Evolutionary conservation across 1,140 invertebrate species (phyloP).

Genomic region (Nasonia longicornis): DNA sequence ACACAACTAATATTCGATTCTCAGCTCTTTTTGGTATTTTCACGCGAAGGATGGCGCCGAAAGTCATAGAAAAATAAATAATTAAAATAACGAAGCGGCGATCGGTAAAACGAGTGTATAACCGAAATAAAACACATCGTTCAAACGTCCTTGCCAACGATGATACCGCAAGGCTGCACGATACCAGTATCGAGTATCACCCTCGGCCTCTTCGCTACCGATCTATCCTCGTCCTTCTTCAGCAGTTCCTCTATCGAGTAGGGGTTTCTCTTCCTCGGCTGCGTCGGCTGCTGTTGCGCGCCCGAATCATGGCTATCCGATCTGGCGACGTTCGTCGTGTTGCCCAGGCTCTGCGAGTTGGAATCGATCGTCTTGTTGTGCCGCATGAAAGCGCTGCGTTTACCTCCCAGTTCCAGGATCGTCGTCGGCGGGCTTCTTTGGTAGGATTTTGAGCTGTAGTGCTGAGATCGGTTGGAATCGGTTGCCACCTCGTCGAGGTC

Average conservation of each 20-base stretch:
- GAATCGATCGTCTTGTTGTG: conserved; percentile 48
- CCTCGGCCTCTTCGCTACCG: conserved; percentile 59
- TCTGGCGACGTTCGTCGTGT: conserved; percentile 37
- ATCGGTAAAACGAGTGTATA: not conserved
- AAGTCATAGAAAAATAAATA: not conserved
- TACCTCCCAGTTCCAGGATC: conserved; percentile 62
- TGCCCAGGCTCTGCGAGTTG: not conserved
- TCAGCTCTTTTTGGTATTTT: not conserved
- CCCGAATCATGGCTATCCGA: conserved; percentile 47
- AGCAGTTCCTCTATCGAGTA: conserved; percentile 89
- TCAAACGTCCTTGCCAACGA: conserved; percentile 53
- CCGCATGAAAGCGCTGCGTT: conserved; percentile 61
- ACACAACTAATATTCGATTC: not conserved
- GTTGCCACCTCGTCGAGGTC: conserved; percentile 68
- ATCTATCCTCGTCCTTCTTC: conserved; percentile 79
- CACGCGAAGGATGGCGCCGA: not conserved
- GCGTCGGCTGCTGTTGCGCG: conserved; percentile 50
- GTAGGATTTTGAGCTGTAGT: conserved; percentile 57
- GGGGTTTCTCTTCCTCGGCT: conserved; percentile 78
- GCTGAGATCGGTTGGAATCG: conserved; percentile 50
- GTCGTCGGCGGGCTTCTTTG: conserved; percentile 56
- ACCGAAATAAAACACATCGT: conserved; percentile 7
- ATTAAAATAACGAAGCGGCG: conserved; percentile 4
- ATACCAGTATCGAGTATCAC: conserved; percentile 57
- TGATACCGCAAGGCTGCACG: conserved; percentile 66